Base-by-base conservation (phyloP, 2,888 invertebrate genomes). In the Idaea aversata region DNA sequence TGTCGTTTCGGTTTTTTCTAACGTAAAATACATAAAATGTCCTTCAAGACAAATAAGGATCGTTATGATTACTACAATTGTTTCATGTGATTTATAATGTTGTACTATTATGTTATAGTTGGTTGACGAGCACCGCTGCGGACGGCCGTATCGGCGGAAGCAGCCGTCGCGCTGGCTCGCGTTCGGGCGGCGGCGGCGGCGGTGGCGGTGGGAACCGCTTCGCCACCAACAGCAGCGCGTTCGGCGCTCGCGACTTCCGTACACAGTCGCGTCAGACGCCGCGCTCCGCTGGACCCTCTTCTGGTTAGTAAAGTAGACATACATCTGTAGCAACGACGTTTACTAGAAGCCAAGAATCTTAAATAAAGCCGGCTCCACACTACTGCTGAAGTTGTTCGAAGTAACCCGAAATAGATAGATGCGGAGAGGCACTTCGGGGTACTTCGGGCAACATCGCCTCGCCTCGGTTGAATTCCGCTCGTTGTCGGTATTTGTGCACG, bases 111-210 rank as follows among this genome's bases (percentile, higher is more conserved):
- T 25, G 3, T 25, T 25, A 25, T 74, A 93, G 93, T 72, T 93
- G 93, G 93, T 81, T 87, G 82, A 90, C 88, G 59, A 97, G 93
- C 96, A 82, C 93, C 67, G 91, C 91, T 94, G 94, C 97, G 63
- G 97, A 97, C 80, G 94, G 95, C 7, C 95, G 97, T 77, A 95
- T 95, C 66, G 93, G 94, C 75, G 96, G 97, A 81, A 94, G 91
- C 75, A 90, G 88, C 7, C 89, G 94, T n/a, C 94, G 94, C 79
- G 93, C 95, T 67, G 94, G 94, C 73, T 93, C 94, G 75, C 75
- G 78, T 36, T 91, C 94, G 64, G 93, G 94, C 65, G 92, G 94
- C 75, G 94, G 94, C 78, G 93, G 79, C 57, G 72, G 80, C 34
- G 73, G 74, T 64, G 75, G 91, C 69, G 79, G 76, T 66, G 75